Evolutionary conservation across 2,888 invertebrate genomes (phyloP), one percentile per base, ranked within the genome.

Genomic region (Apamea anceps): DNA sequence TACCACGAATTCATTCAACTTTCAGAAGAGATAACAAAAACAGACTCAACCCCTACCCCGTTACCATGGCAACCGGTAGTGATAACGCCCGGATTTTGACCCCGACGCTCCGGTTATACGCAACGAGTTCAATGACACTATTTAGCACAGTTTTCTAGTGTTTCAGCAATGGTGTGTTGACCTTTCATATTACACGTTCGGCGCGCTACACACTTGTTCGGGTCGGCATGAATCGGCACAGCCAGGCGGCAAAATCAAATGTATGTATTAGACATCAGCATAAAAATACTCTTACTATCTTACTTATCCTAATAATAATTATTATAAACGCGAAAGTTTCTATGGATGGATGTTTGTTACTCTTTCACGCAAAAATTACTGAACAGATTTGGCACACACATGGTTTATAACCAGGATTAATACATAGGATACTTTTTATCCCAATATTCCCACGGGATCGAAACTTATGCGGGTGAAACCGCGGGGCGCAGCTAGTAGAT

Each of bases 81-180:
- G 86, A 89, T 89, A 89, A 82, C 79, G 80, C 51, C 88, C 87
- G 85, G 81, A 81, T 80, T 70, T 4, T 83, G 80, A 86, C 82
- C 86, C 51, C 78, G 65, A 42, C 78, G 81, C 57, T 79, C 85
- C 77, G 87, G 75, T 82, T 79, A 81, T 68, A 72, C 80, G 72
- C 48, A 54, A 28, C 45, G 65, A 18, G 88, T 85, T 88, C 88
- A 88, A 77, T 75, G 85, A 85, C 90, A 80, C 62, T 12, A 72
- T 86, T 83, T 89, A 88, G 72, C 88, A 89, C 87, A 88, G 66
- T 86, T 88, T 86, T 88, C 77, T 82, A 82, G 37, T 57, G 48
- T 72, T 81, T 81, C 82, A 81, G 82, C 81, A 37, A 48, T 60
- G 81, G 89, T 71, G 7, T 76, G 71, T 72, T 89, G 84, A 88